phyloP scores from a whole-genome alignment of 2,888 invertebrate species.

The Phlogophora meticulosa region DNA sequence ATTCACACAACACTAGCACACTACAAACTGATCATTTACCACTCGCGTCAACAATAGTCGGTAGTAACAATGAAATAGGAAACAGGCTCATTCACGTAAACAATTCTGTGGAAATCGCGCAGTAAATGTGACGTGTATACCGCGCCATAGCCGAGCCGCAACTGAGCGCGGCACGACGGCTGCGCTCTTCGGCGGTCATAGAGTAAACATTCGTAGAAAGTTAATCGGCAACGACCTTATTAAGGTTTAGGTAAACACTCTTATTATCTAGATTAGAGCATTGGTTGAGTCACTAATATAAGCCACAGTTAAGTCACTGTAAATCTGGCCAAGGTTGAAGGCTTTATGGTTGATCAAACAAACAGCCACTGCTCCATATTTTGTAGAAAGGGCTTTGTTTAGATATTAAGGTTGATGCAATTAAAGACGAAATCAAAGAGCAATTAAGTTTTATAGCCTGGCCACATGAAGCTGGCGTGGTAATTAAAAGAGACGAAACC shows the following conservation, averaged over 20 bases:
- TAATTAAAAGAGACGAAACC: slow-evolving; percentile 49
- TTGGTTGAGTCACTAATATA: slow-evolving; percentile 43
- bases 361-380: not conserved
- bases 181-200: slow-evolving; percentile 60
- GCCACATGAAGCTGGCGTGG: slow-evolving; percentile 52
- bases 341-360: slow-evolving; percentile 10
- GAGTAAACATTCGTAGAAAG: slow-evolving; percentile 68
- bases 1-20: slow-evolving; percentile 70
- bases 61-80: slow-evolving; percentile 65
- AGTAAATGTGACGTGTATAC: slow-evolving; percentile 60
- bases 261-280: slow-evolving; percentile 55
- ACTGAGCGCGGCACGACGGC: slow-evolving; percentile 72
- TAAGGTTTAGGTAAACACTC: slow-evolving; percentile 61
- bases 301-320: slow-evolving; percentile 44
- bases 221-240: slow-evolving; percentile 66
- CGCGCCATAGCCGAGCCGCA: slow-evolving; percentile 74
- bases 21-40: slow-evolving; percentile 66
- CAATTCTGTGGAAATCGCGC: slow-evolving; percentile 62
- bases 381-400: slow-evolving; percentile 23
- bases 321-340: slow-evolving; percentile 24
- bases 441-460: slow-evolving; percentile 51
- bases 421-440: slow-evolving; percentile 40
- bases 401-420: slow-evolving; percentile 28
- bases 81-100: slow-evolving; percentile 77
- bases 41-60: slow-evolving; percentile 68